Evolutionary conservation across 2,888 invertebrate species (phyloP).

Genomic region (Phortica magna): DNA sequence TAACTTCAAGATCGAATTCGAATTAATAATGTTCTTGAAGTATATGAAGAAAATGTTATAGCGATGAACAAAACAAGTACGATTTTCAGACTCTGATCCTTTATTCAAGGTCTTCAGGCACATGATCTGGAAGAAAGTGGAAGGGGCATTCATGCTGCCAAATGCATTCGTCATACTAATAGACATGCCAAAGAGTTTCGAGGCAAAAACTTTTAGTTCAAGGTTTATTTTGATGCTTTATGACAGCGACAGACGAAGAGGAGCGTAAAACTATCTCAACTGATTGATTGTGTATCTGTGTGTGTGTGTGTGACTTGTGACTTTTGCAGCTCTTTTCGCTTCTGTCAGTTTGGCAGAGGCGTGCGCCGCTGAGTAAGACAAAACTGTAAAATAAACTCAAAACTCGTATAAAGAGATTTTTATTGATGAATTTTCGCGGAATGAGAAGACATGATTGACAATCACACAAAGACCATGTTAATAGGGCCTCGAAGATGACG

Average conservation of each 20-base stretch:
- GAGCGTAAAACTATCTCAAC: too few relatives aligned
- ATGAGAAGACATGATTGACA: background rate
- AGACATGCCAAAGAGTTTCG: background rate
- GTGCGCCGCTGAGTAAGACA: background rate
- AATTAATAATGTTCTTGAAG: too few relatives aligned
- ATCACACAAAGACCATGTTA: conserved; percentile 3
- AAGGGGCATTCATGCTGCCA: background rate
- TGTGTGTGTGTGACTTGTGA: conserved; percentile 9
- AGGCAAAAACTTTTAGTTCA: background rate
- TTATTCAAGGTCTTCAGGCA: background rate
- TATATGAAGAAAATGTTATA: too few relatives aligned
- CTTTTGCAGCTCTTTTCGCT: conserved; percentile 19
- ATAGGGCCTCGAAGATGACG: background rate
- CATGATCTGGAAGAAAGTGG: background rate
- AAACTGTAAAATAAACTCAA: background rate
- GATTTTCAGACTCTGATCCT: background rate
- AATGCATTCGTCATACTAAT: background rate
- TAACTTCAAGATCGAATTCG: too few relatives aligned
- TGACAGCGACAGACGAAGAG: background rate
- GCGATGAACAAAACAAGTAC: too few relatives aligned
- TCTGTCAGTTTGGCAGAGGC: background rate
- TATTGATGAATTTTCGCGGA: conserved; percentile 28
- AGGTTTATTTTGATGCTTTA: background rate
- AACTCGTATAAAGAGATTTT: conserved; percentile 1
- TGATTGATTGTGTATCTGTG: background rate